Evolutionary conservation across 2,113 vertebrate genomes (phyloP).

Genomic region (Ailuropoda melanoleuca): DNA sequence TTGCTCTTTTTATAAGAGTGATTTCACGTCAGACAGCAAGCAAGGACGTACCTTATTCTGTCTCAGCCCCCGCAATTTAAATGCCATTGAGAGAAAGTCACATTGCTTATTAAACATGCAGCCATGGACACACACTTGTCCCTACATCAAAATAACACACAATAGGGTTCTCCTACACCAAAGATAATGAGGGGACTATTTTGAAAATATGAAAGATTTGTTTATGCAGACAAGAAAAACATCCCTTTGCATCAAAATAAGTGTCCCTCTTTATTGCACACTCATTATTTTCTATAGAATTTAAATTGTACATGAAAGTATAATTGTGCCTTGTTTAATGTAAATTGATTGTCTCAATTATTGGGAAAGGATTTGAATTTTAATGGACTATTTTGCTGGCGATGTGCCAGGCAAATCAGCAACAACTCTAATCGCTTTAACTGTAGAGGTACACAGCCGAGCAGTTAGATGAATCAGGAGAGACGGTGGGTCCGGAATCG

Average conservation of each 20-base stretch:
- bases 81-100: constrained; percentile 21
- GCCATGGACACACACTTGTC: neutral
- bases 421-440: constrained; percentile 64
- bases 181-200: constrained; percentile 56
- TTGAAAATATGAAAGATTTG: constrained; percentile 74
- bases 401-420: constrained; percentile 62
- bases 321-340: constrained; percentile 77
- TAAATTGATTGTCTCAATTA: constrained; percentile 73
- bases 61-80: neutral
- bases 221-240: constrained; percentile 57
- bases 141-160: constrained; percentile 37
- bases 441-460: constrained; percentile 23
- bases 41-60: neutral
- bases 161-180: neutral
- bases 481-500: neutral
- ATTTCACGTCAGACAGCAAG: neutral
- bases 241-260: constrained; percentile 65
- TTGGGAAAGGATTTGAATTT: constrained; percentile 76
- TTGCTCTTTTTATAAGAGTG: neutral
- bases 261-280: constrained; percentile 36
- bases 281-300: constrained; percentile 76
- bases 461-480: neutral
- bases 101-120: neutral
- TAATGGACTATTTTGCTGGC: constrained; percentile 68
- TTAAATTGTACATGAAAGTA: constrained; percentile 67